Base-by-base conservation (phyloP, 2,888 invertebrate genomes). In the Sycophila texana region DNA sequence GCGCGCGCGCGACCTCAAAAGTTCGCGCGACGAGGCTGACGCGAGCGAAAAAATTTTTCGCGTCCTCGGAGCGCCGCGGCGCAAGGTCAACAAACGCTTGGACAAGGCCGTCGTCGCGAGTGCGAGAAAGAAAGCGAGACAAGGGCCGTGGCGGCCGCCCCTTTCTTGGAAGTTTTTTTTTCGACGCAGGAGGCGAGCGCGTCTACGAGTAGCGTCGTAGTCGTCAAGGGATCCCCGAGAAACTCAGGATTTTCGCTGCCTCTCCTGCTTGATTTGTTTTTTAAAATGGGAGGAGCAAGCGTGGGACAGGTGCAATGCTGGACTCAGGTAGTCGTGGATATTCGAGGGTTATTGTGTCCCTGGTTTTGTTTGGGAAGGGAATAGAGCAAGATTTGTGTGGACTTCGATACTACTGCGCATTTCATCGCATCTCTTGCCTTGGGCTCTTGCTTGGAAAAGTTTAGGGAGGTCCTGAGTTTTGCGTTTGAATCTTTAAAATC, bases 31-130 rank as follows among this genome's bases (percentile, higher is more conserved):
- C 53, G 30, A 26, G 26, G 26, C 30, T 68, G 55, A 55, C 39
- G 18, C 30, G 26, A 16, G 16, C 18, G 51, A 53, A 18, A 30
- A 30, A 53, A 30, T n/a, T 26, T 55, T 22, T 26, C 30, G 16
- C 49, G 58, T 39, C 47, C 51, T 26, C 39, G n/a, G n/a, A n/a
- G n/a, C 55, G 65, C 47, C 10, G 51, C 20, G 20, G 5, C 53
- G 70, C 71, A 76, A 85, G 90, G 87, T 89, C 88, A 88, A 89
- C 84, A 86, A 87, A 89, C 87, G 88, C 85, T 81, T 84, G 82
- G 84, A 85, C 89, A 89, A 89, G 90, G 89, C 87, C 88, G 87
- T 30, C 72, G 72, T 57, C 67, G 47, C 83, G 81, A 80, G 83
- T 85, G 87, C 85, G 86, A 86, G 85, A 87, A 87, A 86, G n/a